Percentiles rank a stretch among this genome's conserved stretches.
phyloP scores from a whole-genome alignment of 2,797 vertebrate species.

The Halcyon badia region DNA sequence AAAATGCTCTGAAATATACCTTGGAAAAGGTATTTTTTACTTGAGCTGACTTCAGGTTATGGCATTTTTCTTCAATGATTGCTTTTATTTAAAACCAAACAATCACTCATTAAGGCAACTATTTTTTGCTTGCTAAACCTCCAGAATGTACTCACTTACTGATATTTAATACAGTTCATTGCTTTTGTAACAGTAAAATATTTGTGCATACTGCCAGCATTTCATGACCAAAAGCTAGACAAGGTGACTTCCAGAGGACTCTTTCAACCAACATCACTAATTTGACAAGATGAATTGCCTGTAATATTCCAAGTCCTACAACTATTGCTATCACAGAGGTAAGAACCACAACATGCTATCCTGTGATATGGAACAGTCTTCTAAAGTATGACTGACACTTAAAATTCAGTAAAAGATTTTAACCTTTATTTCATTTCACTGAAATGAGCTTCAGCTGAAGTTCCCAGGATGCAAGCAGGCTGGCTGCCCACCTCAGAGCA shows the following conservation, averaged over 20 bases:
- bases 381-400: not conserved
- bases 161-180: not conserved
- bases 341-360: not conserved
- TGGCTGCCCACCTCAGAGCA: accelerated
- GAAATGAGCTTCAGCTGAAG: not conserved
- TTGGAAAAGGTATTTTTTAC: not conserved
- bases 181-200: not conserved
- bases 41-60: not conserved
- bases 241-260: not conserved
- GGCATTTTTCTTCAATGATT: not conserved
- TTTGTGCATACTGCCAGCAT: not conserved
- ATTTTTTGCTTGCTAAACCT: not conserved
- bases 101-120: not conserved
- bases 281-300: not conserved
- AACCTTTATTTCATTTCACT: not conserved
- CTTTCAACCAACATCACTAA: not conserved
- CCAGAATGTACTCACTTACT: not conserved
- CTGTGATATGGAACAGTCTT: not conserved
- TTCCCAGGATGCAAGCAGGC: not conserved
- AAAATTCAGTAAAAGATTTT: not conserved
- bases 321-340: not conserved
- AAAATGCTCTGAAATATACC: not conserved
- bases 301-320: not conserved
- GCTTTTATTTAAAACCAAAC: not conserved
- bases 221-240: not conserved